Base-by-base conservation (phyloP, 2,888 invertebrate genomes). In the Ochlodes sylvanus region DNA sequence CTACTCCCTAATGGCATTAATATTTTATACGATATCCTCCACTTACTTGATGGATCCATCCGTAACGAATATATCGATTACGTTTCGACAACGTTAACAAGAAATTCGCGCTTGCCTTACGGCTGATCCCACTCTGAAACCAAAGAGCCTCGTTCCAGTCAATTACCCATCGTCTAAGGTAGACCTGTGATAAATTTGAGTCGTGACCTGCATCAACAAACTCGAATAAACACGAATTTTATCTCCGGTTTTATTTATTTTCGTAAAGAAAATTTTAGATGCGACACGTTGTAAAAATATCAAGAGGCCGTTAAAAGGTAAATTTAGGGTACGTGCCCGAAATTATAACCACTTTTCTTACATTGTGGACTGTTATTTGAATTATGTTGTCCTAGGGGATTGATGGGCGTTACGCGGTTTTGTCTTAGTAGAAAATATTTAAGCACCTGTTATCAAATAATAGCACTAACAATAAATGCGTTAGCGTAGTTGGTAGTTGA, bases 261-360 rank as follows among this genome's bases (percentile, higher is more conserved):
- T 79, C 82, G 80, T 85, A 83, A 81, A 82, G 78, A 83, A 83
- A 79, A 80, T 83, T 80, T 84, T 79, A 79, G 80, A 81, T 78
- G 81, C 76, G 82, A 88, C 89, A 88, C 87, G 86, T 87, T 86
- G 83, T 85, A 85, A 87, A 89, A 89, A 89, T 88, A 89, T 89
- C 85, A 86, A 82, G 86, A 82, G 84, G 83, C 83, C 82, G 86
- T 89, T 89, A 87, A 85, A 84, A 88, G 86, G 86, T 86, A 85
- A 88, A 90, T 88, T 89, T 88, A 81, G 83, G 85, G 79, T 83
- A 88, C 89, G 88, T 89, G 89, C 84, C 81, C 79, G 75, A 88
- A 89, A 88, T 89, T 84, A 86, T 82, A 87, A 87, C 77, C 77
- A 73, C 72, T 69, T 80, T 85, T 82, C 79, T 27, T 82, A 79